Evolutionary conservation across 2,113 vertebrate species (phyloP).

Genomic region (Sminthopsis crassicaudata): DNA sequence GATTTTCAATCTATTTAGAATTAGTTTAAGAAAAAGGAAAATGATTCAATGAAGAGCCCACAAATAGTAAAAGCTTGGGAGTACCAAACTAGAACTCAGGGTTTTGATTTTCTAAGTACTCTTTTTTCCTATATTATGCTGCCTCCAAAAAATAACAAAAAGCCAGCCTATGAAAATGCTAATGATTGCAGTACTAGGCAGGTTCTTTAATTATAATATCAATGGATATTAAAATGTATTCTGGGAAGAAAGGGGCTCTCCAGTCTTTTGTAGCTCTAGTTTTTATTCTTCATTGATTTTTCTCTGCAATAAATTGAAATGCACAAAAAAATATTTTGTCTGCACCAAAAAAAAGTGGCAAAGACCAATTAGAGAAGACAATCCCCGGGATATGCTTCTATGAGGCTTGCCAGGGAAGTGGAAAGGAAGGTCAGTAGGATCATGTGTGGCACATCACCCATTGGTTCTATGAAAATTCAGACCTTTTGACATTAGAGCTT

Average conservation of each 20-base stretch:
- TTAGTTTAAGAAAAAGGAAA: background rate
- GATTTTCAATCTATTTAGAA: background rate
- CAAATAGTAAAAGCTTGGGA: background rate
- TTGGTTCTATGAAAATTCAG: conserved; percentile 56
- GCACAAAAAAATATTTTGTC: conserved; percentile 43
- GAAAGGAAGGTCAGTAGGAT: conserved; percentile 40
- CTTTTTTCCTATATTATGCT: background rate
- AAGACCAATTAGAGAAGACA: conserved; percentile 39
- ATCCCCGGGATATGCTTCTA: conserved; percentile 25
- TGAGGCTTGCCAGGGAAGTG: conserved; percentile 65
- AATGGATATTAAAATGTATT: background rate
- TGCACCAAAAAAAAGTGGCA: conserved; percentile 12
- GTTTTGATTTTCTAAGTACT: background rate
- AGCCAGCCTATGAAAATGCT: background rate
- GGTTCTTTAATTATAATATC: background rate
- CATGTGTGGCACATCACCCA: conserved; percentile 65
- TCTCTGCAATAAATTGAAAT: conserved; percentile 51
- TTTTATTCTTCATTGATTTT: conserved; percentile 32
- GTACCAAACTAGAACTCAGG: background rate
- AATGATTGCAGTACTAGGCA: background rate
- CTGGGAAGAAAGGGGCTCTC: conserved; percentile 2
- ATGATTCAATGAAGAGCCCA: background rate
- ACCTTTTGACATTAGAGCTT: background rate
- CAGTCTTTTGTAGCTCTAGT: background rate
- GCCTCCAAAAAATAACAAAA: background rate